Base-by-base conservation (phyloP, 2,888 invertebrate genomes). In the Andrena bucephala region DNA sequence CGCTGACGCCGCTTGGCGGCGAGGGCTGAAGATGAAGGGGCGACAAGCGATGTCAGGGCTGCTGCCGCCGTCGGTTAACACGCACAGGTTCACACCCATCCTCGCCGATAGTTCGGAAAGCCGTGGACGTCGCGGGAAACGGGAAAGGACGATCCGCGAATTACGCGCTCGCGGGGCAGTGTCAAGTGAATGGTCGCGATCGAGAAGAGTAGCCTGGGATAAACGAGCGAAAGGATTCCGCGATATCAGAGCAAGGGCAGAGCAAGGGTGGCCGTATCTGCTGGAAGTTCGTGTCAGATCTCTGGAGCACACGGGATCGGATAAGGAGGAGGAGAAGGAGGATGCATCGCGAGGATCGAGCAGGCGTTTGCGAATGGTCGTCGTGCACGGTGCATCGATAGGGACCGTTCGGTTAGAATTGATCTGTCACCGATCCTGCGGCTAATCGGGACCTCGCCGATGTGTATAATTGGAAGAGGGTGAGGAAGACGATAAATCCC, bases 1-100 rank as follows among this genome's bases (percentile, higher is more conserved):
- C 72, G 60, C 82, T 73, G 81, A 66, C 85, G 87, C 83, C 87
- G 87, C 87, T 79, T 77, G 57, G 83, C 67, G 87, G 87, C 75
- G 87, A 87, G 83, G 87, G 85, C 72, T 71, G 83, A 66, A 80
- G 84, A 83, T 75, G 67, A 83, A 80, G 73, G 67, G 29, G 63
- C 75, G 84, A 77, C 73, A 59, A 83, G 82, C 81, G 87, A 79
- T 84, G 86, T 79, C 82, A 81, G 85, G 86, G 90, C 78, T 80
- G 86, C 86, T 77, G 88, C 84, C 83, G 86, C 87, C 80, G 85
- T 85, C 88, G 84, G 85, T 85, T 80, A 85, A 85, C 84, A 83
- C 83, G 83, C 76, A 85, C 85, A 81, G 88, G 89, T 87, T 89
- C 89, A 89, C 89, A 89, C 89, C 89, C 89, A 88, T 89, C 79